Base-by-base conservation (phyloP, 2,113 vertebrate species). In the Acanthisitta chloris region DNA sequence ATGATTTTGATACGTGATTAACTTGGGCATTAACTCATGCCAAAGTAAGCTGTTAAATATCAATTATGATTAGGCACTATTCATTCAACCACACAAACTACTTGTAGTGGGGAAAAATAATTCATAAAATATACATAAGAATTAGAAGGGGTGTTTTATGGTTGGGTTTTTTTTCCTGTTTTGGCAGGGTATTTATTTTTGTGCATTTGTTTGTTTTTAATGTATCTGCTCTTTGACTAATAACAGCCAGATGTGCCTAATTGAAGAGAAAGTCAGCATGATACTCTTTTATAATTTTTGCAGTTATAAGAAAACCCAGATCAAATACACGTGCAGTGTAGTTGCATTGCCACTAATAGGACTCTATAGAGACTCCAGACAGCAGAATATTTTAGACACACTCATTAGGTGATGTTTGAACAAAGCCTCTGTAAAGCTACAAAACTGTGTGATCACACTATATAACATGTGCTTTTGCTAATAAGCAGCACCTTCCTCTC, bases 1-100 rank as follows among this genome's bases (percentile, higher is more conserved):
- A 24, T 15, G 16, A 6, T 17, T 70, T 43, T 71, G 42, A 31
- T 76, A 38, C 0, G 0, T 21, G 17, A 43, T 40, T 26, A 92
- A 74, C 45, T 23, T 36, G 11, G 10, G 4, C 36, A 48, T 59
- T 91, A 79, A 52, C 17, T 58, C 36, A 33, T 46, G 6, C 8
- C 20, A 77, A 61, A 77, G 2, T 20, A 57, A 78, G 14, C 16
- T 69, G 16, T 46, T 81, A 84, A 86, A 71, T 65, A 57, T 29
- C 1, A 71, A 3, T 72, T 26, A 34, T 34, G 15, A 66, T 54
- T 61, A 49, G 40, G 4, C 20, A 52, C 2, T 71, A 38, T 49
- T 70, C 17, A 19, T 57, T 80, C 29, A 90, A 59, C 12, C 8
- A 34, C 17, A 46, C 36, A 29, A 90, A 28, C 1, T 28, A 3